Percentiles rank a stretch among this genome's conserved stretches.
Conservation (phyloP, 2,113 vertebrate species). For the Periophthalmodon schlosseri region DNA sequence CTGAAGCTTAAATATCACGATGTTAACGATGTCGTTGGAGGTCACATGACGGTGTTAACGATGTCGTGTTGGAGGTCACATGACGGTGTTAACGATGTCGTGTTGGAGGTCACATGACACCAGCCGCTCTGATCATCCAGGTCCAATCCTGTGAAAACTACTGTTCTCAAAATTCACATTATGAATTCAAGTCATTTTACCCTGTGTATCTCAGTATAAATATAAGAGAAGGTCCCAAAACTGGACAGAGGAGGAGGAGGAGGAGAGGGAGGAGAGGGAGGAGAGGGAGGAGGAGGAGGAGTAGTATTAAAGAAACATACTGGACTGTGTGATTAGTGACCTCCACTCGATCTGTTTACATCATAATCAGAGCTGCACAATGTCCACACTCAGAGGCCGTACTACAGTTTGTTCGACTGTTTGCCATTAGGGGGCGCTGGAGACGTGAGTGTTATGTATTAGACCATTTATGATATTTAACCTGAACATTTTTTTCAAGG, state of each 20-base stretch:
- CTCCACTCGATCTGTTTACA: slow-evolving; percentile 74
- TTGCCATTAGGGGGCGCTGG: too few species aligned
- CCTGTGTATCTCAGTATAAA: neutral
- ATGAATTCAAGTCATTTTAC: neutral
- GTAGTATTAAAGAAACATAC: slow-evolving; percentile 2
- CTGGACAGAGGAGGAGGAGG: slow-evolving; percentile 16
- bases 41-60: too few species aligned
- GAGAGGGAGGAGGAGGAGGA: neutral
- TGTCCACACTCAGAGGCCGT: neutral
- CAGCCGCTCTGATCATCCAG: neutral
- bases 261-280: neutral
- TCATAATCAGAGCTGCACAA: slow-evolving; percentile 45
- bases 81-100: too few species aligned
- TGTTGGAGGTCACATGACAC: too few species aligned
- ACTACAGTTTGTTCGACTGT: too few species aligned
- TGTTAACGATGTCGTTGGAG: too few species aligned
- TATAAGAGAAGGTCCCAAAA: slow-evolving; percentile 20
- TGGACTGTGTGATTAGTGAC: slow-evolving; percentile 24
- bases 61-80: too few species aligned
- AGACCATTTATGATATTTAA: too few species aligned
- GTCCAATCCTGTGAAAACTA: neutral
- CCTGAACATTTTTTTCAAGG: too few species aligned
- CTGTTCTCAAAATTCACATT: neutral
- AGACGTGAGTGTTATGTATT: too few species aligned
- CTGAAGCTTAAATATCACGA: too few species aligned